Conservation (phyloP, 2,113 vertebrate species). For the Vidua chalybeata region DNA sequence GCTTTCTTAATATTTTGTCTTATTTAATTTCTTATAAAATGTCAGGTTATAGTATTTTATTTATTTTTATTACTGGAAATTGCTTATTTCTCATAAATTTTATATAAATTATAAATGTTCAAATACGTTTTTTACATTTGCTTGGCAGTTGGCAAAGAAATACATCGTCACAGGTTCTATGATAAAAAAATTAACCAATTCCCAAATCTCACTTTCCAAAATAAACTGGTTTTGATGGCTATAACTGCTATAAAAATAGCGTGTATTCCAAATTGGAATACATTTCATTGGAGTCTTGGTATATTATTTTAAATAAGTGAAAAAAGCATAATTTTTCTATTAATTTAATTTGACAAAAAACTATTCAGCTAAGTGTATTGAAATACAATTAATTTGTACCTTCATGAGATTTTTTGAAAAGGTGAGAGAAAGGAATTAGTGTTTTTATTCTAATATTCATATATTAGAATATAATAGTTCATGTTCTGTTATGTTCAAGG, state of each 20-base stretch:
- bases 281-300: neutral
- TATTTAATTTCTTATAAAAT: neutral
- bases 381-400: neutral
- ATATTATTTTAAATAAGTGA: neutral
- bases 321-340: neutral
- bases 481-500: neutral
- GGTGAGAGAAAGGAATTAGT: neutral
- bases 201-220: neutral
- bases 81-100: neutral
- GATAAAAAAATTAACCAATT: neutral
- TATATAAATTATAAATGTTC: neutral
- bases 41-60: neutral
- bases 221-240: rapidly evolving
- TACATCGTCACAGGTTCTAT: neutral
- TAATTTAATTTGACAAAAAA: neutral
- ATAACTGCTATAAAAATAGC: neutral
- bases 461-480: neutral
- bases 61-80: neutral
- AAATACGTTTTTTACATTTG: neutral
- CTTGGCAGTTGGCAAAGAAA: neutral
- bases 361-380: neutral
- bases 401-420: neutral
- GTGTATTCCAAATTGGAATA: neutral
- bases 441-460: neutral
- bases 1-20: neutral